Evolutionary conservation across 2,113 vertebrate species (phyloP).

Genomic region (Blennius ocellaris): DNA sequence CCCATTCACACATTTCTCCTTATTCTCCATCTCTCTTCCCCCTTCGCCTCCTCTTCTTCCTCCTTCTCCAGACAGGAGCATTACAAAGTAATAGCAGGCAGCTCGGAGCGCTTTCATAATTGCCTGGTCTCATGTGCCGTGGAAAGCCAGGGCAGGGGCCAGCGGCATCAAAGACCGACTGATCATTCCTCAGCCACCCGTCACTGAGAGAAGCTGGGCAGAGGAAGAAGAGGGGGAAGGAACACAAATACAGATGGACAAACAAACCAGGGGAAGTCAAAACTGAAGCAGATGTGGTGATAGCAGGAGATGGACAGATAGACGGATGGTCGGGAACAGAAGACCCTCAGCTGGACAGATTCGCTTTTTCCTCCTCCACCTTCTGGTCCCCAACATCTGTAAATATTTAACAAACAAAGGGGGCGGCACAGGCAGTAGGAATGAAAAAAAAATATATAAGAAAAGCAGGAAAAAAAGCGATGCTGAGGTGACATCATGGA

Average conservation of each 20-base stretch:
- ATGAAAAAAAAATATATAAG: conserved; percentile 27
- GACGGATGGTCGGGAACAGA: conserved; percentile 44
- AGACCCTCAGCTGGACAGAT: conserved; percentile 29
- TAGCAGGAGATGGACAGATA: conserved; percentile 61
- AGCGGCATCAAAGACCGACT: conserved; percentile 77
- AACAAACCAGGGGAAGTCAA: conserved; percentile 75
- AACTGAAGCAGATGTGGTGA: conserved; percentile 82
- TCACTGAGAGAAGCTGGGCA: conserved; percentile 39
- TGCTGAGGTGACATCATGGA: conserved; percentile 80
- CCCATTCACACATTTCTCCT: neutral
- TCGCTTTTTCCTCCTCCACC: conserved; percentile 21
- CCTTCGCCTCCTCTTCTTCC: conserved; percentile 22
- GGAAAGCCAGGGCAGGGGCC: conserved; percentile 78
- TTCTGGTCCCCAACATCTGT: conserved; percentile 64
- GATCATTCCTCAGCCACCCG: conserved; percentile 77
- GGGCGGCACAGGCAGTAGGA: conserved; percentile 29
- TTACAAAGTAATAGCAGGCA: conserved; percentile 71
- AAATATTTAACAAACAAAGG: conserved; percentile 78
- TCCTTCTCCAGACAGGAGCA: conserved; percentile 60
- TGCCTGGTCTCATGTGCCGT: conserved; percentile 74
- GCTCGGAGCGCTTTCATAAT: conserved; percentile 73
- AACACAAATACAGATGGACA: conserved; percentile 80
- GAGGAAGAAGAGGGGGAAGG: conserved; percentile 47
- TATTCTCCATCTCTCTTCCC: conserved; percentile 19
- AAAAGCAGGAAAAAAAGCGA: conserved; percentile 61